Conservation (phyloP, 2,113 vertebrate genomes). For the Ailurus styani region DNA sequence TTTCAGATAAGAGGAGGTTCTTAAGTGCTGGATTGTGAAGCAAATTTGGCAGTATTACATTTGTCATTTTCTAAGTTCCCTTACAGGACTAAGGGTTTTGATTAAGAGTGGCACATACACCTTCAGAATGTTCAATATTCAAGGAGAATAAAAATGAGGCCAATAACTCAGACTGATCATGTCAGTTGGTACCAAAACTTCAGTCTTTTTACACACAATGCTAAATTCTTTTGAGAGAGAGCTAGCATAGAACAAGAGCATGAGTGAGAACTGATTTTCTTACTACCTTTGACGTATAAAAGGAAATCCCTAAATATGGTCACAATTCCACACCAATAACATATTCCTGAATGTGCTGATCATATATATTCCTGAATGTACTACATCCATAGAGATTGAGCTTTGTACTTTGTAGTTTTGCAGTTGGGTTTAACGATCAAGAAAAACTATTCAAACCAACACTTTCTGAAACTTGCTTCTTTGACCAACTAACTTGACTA, state of each 20-base stretch:
- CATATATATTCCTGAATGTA: background rate
- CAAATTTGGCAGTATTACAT: background rate
- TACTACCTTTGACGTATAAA: background rate
- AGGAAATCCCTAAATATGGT: background rate
- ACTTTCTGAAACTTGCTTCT: background rate
- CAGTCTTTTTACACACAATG: background rate
- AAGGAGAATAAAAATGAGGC: background rate
- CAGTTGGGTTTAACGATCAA: background rate
- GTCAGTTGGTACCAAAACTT: background rate
- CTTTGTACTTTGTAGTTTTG: background rate
- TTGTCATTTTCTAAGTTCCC: background rate
- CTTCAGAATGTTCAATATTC: background rate
- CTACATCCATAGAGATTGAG: background rate
- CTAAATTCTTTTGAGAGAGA: background rate
- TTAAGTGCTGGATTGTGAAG: background rate
- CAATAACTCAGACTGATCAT: background rate
- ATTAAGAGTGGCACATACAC: background rate
- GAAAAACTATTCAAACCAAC: background rate
- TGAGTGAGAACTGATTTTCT: background rate
- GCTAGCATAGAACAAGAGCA: background rate
- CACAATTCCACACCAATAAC: background rate
- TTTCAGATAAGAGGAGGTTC: background rate
- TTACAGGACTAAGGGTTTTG: background rate
- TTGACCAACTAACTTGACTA: background rate
- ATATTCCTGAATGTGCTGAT: background rate